Conservation (phyloP, 2,888 invertebrate species). For the Lysandra coridon region DNA sequence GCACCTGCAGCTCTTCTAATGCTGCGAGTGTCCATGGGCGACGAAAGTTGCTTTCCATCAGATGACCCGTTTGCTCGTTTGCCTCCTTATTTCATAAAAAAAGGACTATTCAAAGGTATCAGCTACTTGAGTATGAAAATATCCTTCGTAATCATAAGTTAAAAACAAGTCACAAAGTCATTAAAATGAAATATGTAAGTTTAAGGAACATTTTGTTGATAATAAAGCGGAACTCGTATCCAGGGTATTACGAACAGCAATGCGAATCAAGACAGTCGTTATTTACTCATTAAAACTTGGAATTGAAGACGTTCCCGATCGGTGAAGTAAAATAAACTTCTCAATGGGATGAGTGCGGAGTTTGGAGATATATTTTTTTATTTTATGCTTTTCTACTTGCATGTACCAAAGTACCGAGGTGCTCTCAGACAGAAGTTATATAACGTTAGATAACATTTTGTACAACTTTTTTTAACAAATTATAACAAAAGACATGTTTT, state of each 20-base stretch:
- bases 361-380: slow-evolving; percentile 35
- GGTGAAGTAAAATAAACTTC: slow-evolving; percentile 59
- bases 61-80: no score
- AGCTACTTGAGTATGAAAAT: not conserved
- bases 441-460: no score
- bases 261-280: slow-evolving; percentile 61
- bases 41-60: no score
- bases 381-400: not conserved
- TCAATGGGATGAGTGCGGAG: slow-evolving; percentile 50
- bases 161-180: slow-evolving; percentile 6
- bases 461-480: no score
- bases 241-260: slow-evolving; percentile 56
- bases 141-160: not conserved
- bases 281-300: slow-evolving; percentile 77
- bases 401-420: not conserved
- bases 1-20: no score
- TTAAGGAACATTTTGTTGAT: slow-evolving; percentile 10
- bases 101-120: no score
- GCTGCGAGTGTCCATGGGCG: no score
- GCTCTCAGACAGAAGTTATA: no score
- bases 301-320: slow-evolving; percentile 62
- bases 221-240: slow-evolving; percentile 39
- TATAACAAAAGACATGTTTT: no score
- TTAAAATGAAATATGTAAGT: slow-evolving; percentile 18
- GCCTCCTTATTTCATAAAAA: no score